Percentiles rank a stretch among this genome's conserved stretches.
phyloP scores from a whole-genome alignment of 2,113 vertebrate genomes.

The Sphaerodactylus townsendi region DNA sequence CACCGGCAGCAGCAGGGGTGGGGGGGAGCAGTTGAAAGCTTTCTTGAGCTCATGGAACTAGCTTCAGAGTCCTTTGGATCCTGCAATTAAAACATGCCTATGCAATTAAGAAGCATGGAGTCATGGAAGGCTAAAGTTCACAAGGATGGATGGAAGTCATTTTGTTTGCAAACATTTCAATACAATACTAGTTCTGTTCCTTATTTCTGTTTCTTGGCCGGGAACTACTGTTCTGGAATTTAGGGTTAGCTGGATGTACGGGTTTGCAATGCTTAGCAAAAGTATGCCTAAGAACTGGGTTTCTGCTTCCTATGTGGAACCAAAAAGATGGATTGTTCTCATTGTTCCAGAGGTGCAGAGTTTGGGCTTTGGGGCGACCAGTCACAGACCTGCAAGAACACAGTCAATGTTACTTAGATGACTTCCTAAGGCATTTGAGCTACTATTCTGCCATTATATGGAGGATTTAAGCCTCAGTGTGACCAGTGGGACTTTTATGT shows the following conservation, averaged over 20 bases:
- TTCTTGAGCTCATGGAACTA: background rate
- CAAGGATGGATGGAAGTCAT: background rate
- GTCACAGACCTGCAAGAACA: too few relatives aligned
- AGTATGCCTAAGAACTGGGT: too few relatives aligned
- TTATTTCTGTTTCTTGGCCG: background rate
- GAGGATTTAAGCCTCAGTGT: background rate
- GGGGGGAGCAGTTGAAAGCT: background rate
- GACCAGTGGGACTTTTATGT: background rate
- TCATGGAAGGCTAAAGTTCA: rapidly evolving
- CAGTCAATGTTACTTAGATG: background rate
- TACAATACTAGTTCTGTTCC: background rate
- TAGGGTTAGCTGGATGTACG: too few relatives aligned
- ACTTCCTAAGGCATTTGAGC: background rate
- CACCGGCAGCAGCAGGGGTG: background rate
- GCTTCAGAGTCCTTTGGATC: background rate
- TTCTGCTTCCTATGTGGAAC: too few relatives aligned
- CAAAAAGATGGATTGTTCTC: too few relatives aligned
- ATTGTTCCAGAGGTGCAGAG: too few relatives aligned
- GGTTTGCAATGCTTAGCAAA: too few relatives aligned
- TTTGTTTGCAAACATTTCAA: background rate
- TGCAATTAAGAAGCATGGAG: rapidly evolving
- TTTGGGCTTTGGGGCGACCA: too few relatives aligned
- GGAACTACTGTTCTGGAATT: background rate
- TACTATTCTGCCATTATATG: background rate
- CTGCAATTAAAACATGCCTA: background rate